Evolutionary conservation across 2,888 invertebrate genomes (phyloP).

Genomic region (Vanessa cardui): DNA sequence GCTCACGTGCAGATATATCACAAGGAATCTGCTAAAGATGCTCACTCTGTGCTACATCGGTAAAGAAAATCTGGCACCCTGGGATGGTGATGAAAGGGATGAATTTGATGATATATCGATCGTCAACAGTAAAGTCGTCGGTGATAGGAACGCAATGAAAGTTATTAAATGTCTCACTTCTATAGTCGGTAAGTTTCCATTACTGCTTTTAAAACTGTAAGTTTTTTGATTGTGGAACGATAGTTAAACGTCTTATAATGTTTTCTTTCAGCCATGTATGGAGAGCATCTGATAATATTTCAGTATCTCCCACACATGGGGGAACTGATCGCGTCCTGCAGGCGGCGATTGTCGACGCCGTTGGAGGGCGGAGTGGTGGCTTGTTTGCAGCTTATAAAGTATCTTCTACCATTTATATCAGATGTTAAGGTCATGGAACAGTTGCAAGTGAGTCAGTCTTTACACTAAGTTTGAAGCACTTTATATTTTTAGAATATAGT

Average conservation of each 20-base stretch:
- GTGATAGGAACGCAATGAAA: slow-evolving; percentile 92
- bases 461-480: no score
- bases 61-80: slow-evolving; percentile 86
- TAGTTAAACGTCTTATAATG: no score
- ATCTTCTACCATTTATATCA: slow-evolving; percentile 90
- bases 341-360: slow-evolving; percentile 90
- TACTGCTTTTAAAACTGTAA: background rate
- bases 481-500: no score
- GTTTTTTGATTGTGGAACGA: background rate
- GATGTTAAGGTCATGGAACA: slow-evolving; percentile 94
- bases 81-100: slow-evolving; percentile 68
- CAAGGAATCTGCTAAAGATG: slow-evolving; percentile 96
- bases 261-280: slow-evolving; percentile 88
- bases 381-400: slow-evolving; percentile 90
- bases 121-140: slow-evolving; percentile 85
- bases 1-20: slow-evolving; percentile 94
- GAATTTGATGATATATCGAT: slow-evolving; percentile 85
- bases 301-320: slow-evolving; percentile 96
- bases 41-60: slow-evolving; percentile 96
- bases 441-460: slow-evolving; percentile 84
- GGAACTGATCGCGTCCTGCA: slow-evolving; percentile 91
- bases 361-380: slow-evolving; percentile 95
- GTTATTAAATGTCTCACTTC: slow-evolving; percentile 95
- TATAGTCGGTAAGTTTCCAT: slow-evolving; percentile 87
- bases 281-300: slow-evolving; percentile 92